phyloP scores from a whole-genome alignment of 2,113 vertebrate genomes.

The Pica pica region DNA sequence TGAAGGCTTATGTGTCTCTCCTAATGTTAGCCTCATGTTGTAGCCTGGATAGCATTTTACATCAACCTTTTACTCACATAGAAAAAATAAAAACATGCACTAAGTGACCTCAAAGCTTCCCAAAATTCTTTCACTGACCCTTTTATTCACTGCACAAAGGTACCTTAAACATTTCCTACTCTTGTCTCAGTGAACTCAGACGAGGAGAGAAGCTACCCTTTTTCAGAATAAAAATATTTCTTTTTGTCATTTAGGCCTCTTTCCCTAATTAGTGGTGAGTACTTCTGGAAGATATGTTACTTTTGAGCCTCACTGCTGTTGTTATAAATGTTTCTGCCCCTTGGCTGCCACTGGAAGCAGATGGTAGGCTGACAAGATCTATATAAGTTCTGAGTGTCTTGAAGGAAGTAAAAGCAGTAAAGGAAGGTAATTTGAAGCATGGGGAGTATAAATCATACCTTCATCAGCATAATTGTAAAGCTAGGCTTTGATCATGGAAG shows the following conservation, averaged over 20 bases:
- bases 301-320: background rate
- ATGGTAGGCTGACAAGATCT: constrained; percentile 39
- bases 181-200: background rate
- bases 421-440: constrained; percentile 2
- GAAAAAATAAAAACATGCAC: background rate
- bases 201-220: background rate
- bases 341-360: constrained; percentile 35
- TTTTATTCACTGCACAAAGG: background rate
- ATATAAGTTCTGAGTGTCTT: constrained; percentile 23
- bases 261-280: background rate
- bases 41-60: background rate
- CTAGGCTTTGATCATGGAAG: background rate
- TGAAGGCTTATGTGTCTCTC: background rate
- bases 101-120: background rate
- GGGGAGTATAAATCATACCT: constrained; percentile 3
- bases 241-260: background rate
- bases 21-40: background rate
- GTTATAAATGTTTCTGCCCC: background rate
- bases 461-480: constrained; percentile 6
- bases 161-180: background rate
- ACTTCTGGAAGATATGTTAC: background rate
- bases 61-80: background rate
- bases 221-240: background rate
- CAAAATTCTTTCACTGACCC: background rate
- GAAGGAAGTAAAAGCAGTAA: constrained; percentile 34